Percentiles rank a stretch among this genome's conserved stretches.
phyloP scores from a whole-genome alignment of 1,140 invertebrate genomes.

The Hyles vespertilio region DNA sequence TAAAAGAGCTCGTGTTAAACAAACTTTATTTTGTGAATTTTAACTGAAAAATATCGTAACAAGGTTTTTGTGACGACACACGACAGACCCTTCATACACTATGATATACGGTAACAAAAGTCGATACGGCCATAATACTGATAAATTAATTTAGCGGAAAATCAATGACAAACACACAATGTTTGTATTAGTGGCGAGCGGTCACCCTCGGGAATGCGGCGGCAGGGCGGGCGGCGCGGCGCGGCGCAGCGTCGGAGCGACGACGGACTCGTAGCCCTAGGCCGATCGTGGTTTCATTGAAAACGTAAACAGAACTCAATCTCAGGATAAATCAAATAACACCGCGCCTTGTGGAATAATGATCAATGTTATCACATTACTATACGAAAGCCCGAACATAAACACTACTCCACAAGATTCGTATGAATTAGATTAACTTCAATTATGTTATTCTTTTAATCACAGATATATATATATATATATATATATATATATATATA shows the following conservation, averaged over 20 bases:
- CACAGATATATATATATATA: no score
- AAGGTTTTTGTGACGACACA: no score
- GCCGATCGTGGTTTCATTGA: slow-evolving; percentile 44
- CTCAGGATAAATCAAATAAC: slow-evolving; percentile 53
- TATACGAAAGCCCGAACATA: no score
- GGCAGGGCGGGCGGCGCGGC: slow-evolving; percentile 14
- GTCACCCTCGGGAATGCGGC: slow-evolving; percentile 39
- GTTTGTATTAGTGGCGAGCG: slow-evolving; percentile 54
- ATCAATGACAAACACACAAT: slow-evolving; percentile 58
- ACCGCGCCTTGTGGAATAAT: slow-evolving; percentile 25
- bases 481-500: no score
- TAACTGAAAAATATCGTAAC: no score
- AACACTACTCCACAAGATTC: no score
- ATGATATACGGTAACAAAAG: neutral
- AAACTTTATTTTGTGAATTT: neutral
- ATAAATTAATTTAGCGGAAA: slow-evolving; percentile 68
- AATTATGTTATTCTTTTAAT: no score
- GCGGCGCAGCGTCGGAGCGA: slow-evolving; percentile 14
- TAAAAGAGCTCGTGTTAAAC: neutral
- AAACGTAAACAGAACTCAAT: slow-evolving; percentile 61
- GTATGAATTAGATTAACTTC: no score
- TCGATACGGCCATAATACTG: slow-evolving; percentile 32
- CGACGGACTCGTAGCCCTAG: slow-evolving; percentile 22
- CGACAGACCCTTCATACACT: no score
- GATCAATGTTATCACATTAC: slow-evolving; percentile 9